phyloP scores from a whole-genome alignment of 2,113 vertebrate genomes.

The Petrocephalus zakoni region DNA sequence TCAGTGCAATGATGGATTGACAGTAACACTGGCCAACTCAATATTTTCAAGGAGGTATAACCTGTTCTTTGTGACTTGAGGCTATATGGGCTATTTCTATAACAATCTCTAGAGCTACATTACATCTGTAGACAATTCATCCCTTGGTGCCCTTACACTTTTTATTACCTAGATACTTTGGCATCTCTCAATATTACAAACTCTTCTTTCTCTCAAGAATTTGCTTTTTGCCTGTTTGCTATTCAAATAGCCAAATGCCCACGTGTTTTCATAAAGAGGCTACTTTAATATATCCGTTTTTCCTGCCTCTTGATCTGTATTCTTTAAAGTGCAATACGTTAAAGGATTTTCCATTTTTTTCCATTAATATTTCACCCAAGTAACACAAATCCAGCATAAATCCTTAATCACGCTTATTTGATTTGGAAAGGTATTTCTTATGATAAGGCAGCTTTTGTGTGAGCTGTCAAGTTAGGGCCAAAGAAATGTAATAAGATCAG shows the following conservation, averaged over 20 bases:
- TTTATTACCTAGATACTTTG: background rate
- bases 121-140: background rate
- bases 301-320: background rate
- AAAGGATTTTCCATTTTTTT: background rate
- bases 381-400: background rate
- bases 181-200: background rate
- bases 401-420: background rate
- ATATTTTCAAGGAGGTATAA: background rate
- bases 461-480: constrained; percentile 3
- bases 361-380: background rate
- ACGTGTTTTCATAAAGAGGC: background rate
- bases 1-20: too few species aligned
- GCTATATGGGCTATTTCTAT: background rate
- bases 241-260: background rate
- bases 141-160: background rate
- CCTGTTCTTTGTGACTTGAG: background rate
- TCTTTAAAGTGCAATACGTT: background rate
- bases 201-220: background rate
- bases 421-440: background rate
- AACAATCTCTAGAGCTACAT: background rate
- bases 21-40: background rate
- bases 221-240: background rate
- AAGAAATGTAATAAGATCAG: background rate
- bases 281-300: background rate
- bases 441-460: background rate